phyloP scores from a whole-genome alignment of 2,888 invertebrate genomes.

The Brenthis hecate region DNA sequence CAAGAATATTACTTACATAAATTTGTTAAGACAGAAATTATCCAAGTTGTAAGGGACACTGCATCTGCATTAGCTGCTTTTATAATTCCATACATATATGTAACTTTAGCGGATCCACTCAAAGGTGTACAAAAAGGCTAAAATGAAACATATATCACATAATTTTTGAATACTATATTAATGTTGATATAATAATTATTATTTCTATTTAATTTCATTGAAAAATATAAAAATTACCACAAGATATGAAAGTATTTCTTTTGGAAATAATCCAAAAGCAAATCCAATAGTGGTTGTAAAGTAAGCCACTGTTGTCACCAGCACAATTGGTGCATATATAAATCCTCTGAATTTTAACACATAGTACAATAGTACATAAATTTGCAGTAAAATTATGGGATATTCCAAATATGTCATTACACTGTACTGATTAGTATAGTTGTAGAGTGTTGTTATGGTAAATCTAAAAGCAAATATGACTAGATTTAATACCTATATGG shows the following conservation, averaged over 20 bases:
- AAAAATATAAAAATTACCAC: constrained; percentile 80
- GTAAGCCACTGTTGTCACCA: constrained; percentile 58
- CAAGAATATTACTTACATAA: constrained; percentile 83
- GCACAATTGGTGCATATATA: constrained; percentile 67
- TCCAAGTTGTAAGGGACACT: constrained; percentile 90
- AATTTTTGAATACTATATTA: background rate
- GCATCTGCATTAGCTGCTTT: constrained; percentile 87
- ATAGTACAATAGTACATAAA: constrained; percentile 87
- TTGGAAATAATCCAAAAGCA: constrained; percentile 63
- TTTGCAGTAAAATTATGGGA: constrained; percentile 89
- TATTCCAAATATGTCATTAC: constrained; percentile 92
- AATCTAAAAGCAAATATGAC: constrained; percentile 83
- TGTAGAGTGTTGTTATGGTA: constrained; percentile 90
- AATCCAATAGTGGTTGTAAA: constrained; percentile 54
- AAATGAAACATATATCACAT: constrained; percentile 47
- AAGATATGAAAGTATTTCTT: constrained; percentile 80
- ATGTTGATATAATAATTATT: constrained; percentile 42
- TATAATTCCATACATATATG: constrained; percentile 89
- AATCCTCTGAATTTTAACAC: constrained; percentile 86
- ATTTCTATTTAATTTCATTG: constrained; percentile 5
- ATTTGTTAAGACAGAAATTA: constrained; percentile 91
- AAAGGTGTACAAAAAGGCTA: constrained; percentile 90
- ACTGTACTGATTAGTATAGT: constrained; percentile 88
- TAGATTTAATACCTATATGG: no score
- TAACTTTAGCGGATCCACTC: constrained; percentile 91